Percentiles rank a stretch among this genome's conserved stretches.
These are phyloP conservation scores for Acrossocheilus wenchowensis DNA, from an alignment of 2,797 vertebrate genomes.

Conservation along the genomic window DNA sequence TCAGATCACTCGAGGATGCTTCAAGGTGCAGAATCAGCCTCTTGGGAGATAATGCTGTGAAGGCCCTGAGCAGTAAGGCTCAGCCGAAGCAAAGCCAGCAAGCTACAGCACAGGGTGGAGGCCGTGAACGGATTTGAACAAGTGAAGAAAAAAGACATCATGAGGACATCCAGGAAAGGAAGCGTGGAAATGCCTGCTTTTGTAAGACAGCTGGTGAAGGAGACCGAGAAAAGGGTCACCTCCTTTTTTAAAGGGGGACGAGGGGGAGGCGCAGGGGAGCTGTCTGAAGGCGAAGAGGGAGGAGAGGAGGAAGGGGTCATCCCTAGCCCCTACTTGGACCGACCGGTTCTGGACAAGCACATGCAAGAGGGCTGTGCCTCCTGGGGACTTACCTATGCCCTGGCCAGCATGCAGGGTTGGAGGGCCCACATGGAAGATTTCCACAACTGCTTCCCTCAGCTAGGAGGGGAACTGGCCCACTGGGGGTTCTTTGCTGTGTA, in stretches of 20 bases:
- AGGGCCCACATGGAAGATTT: conserved; percentile 85
- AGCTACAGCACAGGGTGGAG: conserved; percentile 47
- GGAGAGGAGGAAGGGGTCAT: conserved; percentile 73
- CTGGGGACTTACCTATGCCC: conserved; percentile 76
- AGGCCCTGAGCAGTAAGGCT: conserved; percentile 65
- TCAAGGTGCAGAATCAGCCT: conserved; percentile 42
- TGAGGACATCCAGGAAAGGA: conserved; percentile 79
- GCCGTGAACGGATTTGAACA: conserved; percentile 21
- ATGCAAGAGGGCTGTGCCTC: conserved; percentile 75
- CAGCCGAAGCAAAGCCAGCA: conserved; percentile 36
- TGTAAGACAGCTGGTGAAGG: conserved; percentile 81
- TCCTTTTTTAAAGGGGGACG: conserved; percentile 80
- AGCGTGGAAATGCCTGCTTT: conserved; percentile 81
- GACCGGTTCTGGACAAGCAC: conserved; percentile 80
- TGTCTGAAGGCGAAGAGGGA: conserved; percentile 50
- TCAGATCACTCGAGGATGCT: conserved; percentile 37
- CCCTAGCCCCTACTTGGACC: conserved; percentile 77
- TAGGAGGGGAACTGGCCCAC: conserved; percentile 74
- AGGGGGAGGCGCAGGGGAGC: conserved; percentile 72
- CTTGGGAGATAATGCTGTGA: conserved; percentile 47
- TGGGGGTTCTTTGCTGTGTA: conserved; percentile 86
- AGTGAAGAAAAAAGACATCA: conserved; percentile 53
- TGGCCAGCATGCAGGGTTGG: conserved; percentile 86
- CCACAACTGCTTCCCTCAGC: conserved; percentile 79
- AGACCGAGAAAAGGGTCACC: conserved; percentile 82